These are phyloP conservation scores for Aphrocallistes beatrix DNA, from an alignment of 37 sponge, comb jelly and placozoan genomes.

Conservation along the genomic window DNA sequence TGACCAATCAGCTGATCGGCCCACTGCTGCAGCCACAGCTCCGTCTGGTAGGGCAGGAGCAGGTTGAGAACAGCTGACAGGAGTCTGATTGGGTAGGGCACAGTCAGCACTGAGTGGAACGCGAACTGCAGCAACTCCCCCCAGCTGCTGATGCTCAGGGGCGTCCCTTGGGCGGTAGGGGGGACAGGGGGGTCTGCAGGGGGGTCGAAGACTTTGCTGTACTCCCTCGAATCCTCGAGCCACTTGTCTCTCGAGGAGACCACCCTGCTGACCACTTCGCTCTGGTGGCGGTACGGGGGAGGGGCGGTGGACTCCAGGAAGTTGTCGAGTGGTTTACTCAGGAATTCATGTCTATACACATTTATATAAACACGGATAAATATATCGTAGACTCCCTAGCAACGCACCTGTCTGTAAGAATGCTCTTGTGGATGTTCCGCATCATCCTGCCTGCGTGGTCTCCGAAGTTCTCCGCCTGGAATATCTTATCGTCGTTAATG, in stretches of 20 bases:
- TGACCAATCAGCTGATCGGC: background rate
- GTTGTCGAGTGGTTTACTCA: background rate
- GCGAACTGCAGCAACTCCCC: background rate
- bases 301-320: slow-evolving; percentile 4
- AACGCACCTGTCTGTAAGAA: background rate
- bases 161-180: background rate
- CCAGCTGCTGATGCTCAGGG: background rate
- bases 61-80: background rate
- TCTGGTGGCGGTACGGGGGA: background rate
- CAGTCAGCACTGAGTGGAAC: background rate
- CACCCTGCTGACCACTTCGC: background rate
- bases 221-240: background rate
- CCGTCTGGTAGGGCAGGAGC: background rate
- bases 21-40: background rate
- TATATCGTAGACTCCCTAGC: background rate
- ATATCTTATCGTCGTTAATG: background rate
- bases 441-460: background rate
- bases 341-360: background rate
- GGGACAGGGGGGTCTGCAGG: background rate
- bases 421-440: background rate
- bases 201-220: background rate
- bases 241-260: background rate
- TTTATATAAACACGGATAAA: background rate
- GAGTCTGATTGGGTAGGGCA: background rate
- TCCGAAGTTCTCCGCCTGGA: slow-evolving; percentile 1